Conservation (phyloP, 2,888 invertebrate species). For the Eurytoma adleriae region DNA sequence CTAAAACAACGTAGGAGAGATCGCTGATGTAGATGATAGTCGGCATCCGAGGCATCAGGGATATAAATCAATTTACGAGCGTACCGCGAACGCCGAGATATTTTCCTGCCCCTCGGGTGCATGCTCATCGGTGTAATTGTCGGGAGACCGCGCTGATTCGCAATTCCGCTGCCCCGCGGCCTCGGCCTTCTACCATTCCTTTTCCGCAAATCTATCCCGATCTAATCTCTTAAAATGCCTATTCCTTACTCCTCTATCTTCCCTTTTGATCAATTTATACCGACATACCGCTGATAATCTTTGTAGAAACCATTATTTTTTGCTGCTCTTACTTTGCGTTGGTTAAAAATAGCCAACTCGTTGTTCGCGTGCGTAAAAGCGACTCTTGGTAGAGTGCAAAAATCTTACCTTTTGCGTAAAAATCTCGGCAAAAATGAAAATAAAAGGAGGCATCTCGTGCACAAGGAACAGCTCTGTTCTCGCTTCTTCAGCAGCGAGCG, state of each 20-base stretch:
- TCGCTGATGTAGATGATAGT: background rate
- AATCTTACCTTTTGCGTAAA: background rate
- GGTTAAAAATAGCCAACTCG: too few relatives aligned
- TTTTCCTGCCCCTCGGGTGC: background rate
- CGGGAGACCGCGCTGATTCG: too few relatives aligned
- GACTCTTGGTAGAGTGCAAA: too few relatives aligned
- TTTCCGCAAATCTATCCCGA: background rate
- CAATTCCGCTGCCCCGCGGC: background rate
- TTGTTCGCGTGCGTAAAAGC: too few relatives aligned
- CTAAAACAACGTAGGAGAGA: background rate
- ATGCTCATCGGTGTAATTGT: background rate
- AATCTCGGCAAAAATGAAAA: background rate
- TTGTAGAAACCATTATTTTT: too few relatives aligned
- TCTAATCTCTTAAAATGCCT: too few relatives aligned
- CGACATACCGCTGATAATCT: too few relatives aligned
- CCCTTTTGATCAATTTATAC: too few relatives aligned
- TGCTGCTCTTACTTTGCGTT: too few relatives aligned
- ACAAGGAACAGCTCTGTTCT: constrained; percentile 29
- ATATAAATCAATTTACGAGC: constrained; percentile 41
- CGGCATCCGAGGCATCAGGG: constrained; percentile 17
- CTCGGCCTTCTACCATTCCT: background rate
- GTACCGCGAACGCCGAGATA: background rate
- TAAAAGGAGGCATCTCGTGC: background rate
- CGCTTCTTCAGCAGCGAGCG: background rate
- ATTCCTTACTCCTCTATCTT: too few relatives aligned